Base-by-base conservation (phyloP, 2,113 vertebrate species). In the Entosphenus tridentatus region DNA sequence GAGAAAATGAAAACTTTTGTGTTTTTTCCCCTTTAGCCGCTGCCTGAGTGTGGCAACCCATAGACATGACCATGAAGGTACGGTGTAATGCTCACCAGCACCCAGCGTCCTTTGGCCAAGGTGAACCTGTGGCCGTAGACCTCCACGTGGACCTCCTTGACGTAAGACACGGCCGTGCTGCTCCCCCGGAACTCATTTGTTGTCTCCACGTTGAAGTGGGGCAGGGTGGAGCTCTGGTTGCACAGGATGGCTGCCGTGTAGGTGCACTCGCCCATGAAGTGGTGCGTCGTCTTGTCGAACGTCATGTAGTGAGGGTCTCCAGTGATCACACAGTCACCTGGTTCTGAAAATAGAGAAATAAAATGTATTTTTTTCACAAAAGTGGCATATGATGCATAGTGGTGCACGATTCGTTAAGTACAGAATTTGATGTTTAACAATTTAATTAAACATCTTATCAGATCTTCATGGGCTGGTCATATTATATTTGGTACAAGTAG, bases 241-340 rank as follows among this genome's bases (percentile, higher is more conserved):
- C 88, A 92, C 17, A 76, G 77, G 74, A 82, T 80, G 69, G 81
- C 82, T 56, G 89, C 75, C 1, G 83, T 86, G 75, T 92, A 92
- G 67, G 85, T 85, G 73, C 88, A 92, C 68, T 84, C 81, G 57
- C 87, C 87, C 85, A 88, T 88, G 73, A 86, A 92, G 72, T 87
- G 73, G 73, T 88, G 85, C 67, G 73, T 75, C 62, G 77, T 74
- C 56, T 82, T 82, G 75, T 88, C 86, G 74, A 85, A 86, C 57
- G 82, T 84, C 70, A 74, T 80, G 77, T 80, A 83, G 69, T 82
- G 74, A 3, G 81, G 78, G 73, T 82, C 77, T 5, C 75, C 77
- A 70, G 77, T 79, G 10, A 74, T 72, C 0, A 55, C 79, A 70
- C 74, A 74, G 72, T 59, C 71, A 21, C 14, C 69, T 72, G 8